These are phyloP conservation scores for Drosophila buzzatii DNA, from an alignment of 2,888 invertebrate genomes.

Conservation along the genomic window DNA sequence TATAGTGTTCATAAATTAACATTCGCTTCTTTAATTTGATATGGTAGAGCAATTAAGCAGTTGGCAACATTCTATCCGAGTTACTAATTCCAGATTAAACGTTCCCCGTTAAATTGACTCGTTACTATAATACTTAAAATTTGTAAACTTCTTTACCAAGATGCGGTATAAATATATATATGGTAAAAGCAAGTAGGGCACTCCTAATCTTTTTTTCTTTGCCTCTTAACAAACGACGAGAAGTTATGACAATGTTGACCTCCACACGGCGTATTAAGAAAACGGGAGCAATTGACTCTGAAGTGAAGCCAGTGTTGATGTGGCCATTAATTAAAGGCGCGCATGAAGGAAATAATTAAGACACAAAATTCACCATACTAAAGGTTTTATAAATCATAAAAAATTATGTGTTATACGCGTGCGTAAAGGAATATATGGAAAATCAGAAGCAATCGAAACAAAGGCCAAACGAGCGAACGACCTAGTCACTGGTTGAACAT, in stretches of 20 bases:
- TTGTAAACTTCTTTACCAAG: too few species aligned
- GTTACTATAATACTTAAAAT: too few species aligned
- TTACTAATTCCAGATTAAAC: not conserved
- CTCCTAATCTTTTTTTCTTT: not conserved
- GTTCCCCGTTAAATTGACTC: too few species aligned
- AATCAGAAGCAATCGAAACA: conserved; percentile 29
- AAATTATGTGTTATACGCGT: conserved; percentile 79
- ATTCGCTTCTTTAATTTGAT: conserved; percentile 19
- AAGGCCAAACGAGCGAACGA: not conserved
- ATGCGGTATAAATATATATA: too few species aligned
- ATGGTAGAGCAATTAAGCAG: not conserved
- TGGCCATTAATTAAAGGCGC: conserved; percentile 66
- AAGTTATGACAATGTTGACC: conserved; percentile 53
- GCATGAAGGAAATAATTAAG: conserved; percentile 76
- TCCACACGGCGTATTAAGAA: conserved; percentile 32
- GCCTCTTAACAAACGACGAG: not conserved
- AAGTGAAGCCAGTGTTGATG: conserved; percentile 41
- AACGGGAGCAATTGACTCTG: conserved; percentile 18
- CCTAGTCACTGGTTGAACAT: conserved; percentile 29
- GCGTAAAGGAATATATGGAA: conserved; percentile 26
- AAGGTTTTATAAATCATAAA: conserved; percentile 76
- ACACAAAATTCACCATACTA: conserved; percentile 20
- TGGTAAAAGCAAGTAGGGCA: not conserved
- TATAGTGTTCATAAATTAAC: conserved; percentile 36
- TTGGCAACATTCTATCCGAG: not conserved